A percentile compares a stretch with the other conserved stretches of the same genome.
phyloP scores from a whole-genome alignment of 2,888 invertebrate genomes.

The Tetanocera ferruginea region DNA sequence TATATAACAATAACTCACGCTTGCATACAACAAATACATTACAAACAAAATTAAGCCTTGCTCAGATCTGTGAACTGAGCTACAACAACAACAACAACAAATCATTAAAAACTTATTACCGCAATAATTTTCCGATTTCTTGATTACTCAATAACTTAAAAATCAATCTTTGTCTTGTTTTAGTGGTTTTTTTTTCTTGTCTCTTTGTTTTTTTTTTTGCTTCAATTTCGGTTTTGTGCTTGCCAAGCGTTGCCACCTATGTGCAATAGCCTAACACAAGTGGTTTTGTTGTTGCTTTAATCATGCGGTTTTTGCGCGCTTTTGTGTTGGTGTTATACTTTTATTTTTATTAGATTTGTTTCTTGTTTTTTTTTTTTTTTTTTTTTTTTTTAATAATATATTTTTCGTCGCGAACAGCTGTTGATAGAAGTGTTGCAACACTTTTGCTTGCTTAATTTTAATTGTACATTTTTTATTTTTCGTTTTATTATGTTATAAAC shows the following conservation, averaged over 20 bases:
- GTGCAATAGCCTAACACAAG: neutral
- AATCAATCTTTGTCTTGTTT: neutral
- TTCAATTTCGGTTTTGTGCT: neutral
- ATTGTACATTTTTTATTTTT: neutral
- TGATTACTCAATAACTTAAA: conserved; percentile 4
- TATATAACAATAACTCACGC: no score
- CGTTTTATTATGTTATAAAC: neutral
- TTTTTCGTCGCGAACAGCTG: neutral
- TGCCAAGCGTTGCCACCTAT: neutral
- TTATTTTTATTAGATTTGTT: neutral
- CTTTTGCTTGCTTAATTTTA: neutral
- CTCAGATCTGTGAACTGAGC: no score
- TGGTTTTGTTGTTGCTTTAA: neutral
- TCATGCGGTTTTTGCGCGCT: neutral
- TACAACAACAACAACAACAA: neutral
- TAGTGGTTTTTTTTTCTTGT: neutral
- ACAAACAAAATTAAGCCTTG: no score
- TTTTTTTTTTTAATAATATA: neutral
- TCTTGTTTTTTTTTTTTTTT: neutral
- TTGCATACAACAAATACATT: no score
- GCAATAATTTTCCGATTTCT: neutral
- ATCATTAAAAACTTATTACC: neutral
- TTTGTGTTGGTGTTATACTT: neutral
- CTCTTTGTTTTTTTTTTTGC: neutral
- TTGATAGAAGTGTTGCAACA: neutral